Evolutionary conservation across 2,888 invertebrate genomes (phyloP), one percentile per base, ranked within the genome.

Genomic region (Xanthorhoe spadicearia): DNA sequence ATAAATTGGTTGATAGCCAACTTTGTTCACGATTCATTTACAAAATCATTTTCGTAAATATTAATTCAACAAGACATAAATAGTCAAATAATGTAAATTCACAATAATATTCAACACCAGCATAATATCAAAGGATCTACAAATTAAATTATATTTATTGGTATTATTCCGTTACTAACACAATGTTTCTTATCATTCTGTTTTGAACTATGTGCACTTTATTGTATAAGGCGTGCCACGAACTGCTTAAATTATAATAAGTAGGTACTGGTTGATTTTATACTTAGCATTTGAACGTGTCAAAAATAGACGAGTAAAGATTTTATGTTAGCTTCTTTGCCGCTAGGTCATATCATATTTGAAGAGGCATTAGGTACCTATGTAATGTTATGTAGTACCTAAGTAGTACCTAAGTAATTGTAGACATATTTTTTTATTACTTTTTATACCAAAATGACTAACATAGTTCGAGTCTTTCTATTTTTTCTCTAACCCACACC

Each of bases 51-150:
- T 43, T 15, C 17, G 15, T 48, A 48, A 17, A 17, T 17, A 15
- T 15, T 46, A 15, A 15, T 15, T 48, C 17, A 48, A 48, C 15
- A 48, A 7, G 15, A 48, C 17, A 48, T 8, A 43, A 43, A 23
- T n/a, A 43, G 17, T 17, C 15, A 8, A n/a, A n/a, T 15, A 48
- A 48, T 48, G 48, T 17, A 48, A 48, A 48, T 48, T 17, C 15
- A 0, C 48, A 1, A 13, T 48, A 15, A 15, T 48, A 48, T 48
- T 43, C 48, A 48, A 15, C 17, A 48, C 15, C 17, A 48, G 15
- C 48, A 17, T 17, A 48, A 0, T 48, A 48, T 48, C 48, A 48
- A 48, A 48, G 17, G 48, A 48, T 48, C 48, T 48, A 48, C 48
- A 48, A 48, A 48, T 48, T 48, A 48, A 48, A 48, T 13, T 48